A percentile compares a stretch with the other conserved stretches of the same genome.
Conservation (phyloP, 2,797 vertebrate species). For the Cryptoblepharus egeriae region DNA sequence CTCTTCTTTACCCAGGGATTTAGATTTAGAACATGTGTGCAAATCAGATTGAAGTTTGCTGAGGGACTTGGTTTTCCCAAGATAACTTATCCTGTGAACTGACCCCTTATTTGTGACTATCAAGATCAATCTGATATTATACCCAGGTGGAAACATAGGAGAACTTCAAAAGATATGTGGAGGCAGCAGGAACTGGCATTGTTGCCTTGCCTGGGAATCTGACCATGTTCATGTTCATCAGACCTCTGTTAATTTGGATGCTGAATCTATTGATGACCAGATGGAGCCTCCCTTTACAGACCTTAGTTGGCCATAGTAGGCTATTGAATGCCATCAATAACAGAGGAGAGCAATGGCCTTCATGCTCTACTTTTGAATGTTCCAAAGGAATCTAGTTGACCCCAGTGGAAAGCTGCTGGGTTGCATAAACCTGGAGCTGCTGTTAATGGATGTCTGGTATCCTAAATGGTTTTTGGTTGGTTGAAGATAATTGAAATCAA, state of each 20-base stretch:
- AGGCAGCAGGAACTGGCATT: no score
- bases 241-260: no score
- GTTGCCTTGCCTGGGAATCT: background rate
- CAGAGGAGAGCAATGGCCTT: no score
- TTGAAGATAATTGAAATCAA: background rate
- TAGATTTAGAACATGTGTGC: background rate
- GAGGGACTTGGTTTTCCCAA: background rate
- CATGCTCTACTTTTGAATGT: background rate
- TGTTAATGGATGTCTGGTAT: background rate
- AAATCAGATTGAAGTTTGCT: background rate
- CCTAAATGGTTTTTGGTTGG: background rate
- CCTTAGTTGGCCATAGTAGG: accelerated
- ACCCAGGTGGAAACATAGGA: background rate
- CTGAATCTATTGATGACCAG: background rate
- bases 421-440: no score
- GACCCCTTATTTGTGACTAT: background rate
- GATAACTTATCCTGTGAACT: no score
- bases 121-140: background rate
- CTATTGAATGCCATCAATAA: background rate
- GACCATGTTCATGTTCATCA: background rate
- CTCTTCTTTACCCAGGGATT: background rate
- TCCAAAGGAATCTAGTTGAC: background rate
- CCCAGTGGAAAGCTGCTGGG: background rate
- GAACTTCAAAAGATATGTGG: background rate
- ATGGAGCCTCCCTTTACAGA: no score